Conservation (phyloP, 1,140 invertebrate species). For the Brachionus plicatilis region DNA sequence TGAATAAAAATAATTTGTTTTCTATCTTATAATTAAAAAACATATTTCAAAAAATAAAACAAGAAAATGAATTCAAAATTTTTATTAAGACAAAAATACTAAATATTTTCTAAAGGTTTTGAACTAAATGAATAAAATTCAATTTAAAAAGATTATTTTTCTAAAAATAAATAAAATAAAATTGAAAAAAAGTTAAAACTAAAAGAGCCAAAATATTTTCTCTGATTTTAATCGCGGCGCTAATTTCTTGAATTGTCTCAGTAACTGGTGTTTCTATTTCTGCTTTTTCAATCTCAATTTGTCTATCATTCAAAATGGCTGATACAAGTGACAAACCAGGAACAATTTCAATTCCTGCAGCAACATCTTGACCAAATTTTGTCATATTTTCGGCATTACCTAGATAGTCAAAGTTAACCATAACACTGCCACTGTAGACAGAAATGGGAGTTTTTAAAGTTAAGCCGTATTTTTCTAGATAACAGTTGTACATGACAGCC, state of each 20-base stretch:
- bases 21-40: neutral
- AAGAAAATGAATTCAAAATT: neutral
- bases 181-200: neutral
- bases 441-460: neutral
- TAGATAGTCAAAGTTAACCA: neutral
- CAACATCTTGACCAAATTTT: neutral
- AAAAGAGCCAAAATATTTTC: neutral
- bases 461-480: neutral
- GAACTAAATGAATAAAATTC: neutral
- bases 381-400: neutral
- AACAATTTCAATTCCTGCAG: neutral
- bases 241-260: neutral
- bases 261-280: neutral
- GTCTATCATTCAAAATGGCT: neutral
- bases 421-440: neutral
- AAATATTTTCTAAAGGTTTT: neutral
- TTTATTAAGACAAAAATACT: no score
- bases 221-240: neutral
- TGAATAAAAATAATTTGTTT: no score
- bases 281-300: neutral
- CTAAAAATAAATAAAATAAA: neutral
- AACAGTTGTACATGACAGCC: neutral
- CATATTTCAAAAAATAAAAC: neutral
- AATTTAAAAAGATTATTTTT: neutral
- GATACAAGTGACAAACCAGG: neutral